A percentile compares a stretch with the other conserved stretches of the same genome.
phyloP scores from a whole-genome alignment of 2,888 invertebrate genomes.

The Trisateles emortualis region DNA sequence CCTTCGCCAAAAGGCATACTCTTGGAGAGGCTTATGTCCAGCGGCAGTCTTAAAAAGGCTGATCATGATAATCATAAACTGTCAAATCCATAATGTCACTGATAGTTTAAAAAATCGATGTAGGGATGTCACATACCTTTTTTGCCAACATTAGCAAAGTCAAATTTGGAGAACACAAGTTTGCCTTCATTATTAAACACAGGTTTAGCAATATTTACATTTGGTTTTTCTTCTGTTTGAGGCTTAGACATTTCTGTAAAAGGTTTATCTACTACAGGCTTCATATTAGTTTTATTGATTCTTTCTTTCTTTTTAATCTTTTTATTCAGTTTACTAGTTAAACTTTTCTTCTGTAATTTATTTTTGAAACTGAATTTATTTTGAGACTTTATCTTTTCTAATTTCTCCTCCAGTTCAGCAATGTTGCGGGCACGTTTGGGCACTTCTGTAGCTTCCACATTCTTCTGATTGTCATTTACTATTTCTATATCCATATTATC shows the following conservation, averaged over 20 bases:
- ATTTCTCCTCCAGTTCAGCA: slow-evolving; percentile 88
- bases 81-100: too few species aligned
- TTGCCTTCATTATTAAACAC: slow-evolving; percentile 94
- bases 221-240: slow-evolving; percentile 62
- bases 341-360: slow-evolving; percentile 89
- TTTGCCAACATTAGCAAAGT: slow-evolving; percentile 91
- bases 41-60: too few species aligned
- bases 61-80: too few species aligned
- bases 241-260: slow-evolving; percentile 49
- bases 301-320: slow-evolving; percentile 88
- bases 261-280: slow-evolving; percentile 51
- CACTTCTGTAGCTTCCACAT: slow-evolving; percentile 59
- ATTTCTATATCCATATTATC: slow-evolving; percentile 73
- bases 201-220: slow-evolving; percentile 87
- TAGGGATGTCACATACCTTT: slow-evolving; percentile 72
- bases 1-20: too few species aligned
- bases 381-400: slow-evolving; percentile 88
- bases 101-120: not conserved
- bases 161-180: slow-evolving; percentile 97
- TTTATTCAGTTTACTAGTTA: slow-evolving; percentile 90
- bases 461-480: slow-evolving; percentile 55
- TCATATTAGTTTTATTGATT: slow-evolving; percentile 64
- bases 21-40: too few species aligned
- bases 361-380: slow-evolving; percentile 89
- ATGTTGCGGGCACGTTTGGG: slow-evolving; percentile 87